phyloP scores from a whole-genome alignment of 1,140 invertebrate species.

The Lordiphosa clarofinis region DNA sequence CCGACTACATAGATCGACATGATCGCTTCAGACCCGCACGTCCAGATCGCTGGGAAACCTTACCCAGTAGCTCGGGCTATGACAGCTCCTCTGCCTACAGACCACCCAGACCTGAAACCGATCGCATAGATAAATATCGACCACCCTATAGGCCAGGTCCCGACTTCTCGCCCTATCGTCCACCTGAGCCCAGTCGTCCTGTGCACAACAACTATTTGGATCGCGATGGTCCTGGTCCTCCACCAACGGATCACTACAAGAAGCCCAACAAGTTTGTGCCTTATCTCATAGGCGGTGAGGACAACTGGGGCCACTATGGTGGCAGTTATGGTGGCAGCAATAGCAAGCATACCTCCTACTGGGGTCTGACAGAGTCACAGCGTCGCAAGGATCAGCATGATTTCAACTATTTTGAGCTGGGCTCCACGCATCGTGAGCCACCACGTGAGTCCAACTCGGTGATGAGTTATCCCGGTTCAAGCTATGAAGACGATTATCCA shows the following conservation, averaged over 20 bases:
- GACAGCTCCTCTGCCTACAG: slow-evolving; percentile 49
- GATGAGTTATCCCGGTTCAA: slow-evolving; percentile 66
- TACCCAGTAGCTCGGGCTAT: slow-evolving; percentile 72
- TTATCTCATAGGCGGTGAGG: slow-evolving; percentile 66
- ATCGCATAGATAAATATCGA: slow-evolving; percentile 64
- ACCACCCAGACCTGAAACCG: slow-evolving; percentile 51
- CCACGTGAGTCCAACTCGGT: slow-evolving; percentile 63
- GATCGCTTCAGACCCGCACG: slow-evolving; percentile 35
- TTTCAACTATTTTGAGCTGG: slow-evolving; percentile 78
- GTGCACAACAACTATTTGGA: slow-evolving; percentile 70
- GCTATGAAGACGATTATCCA: slow-evolving; percentile 57
- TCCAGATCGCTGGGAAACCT: slow-evolving; percentile 68
- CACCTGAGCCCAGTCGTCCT: slow-evolving; percentile 37
- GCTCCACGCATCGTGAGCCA: slow-evolving; percentile 33
- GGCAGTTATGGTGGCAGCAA: slow-evolving; percentile 76
- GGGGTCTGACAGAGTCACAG: slow-evolving; percentile 62
- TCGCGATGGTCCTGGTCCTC: slow-evolving; percentile 51
- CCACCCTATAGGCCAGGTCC: slow-evolving; percentile 65
- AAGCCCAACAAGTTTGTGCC: slow-evolving; percentile 72
- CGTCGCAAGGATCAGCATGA: slow-evolving; percentile 67
- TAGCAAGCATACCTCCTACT: slow-evolving; percentile 71
- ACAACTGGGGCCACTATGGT: slow-evolving; percentile 76
- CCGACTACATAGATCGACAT: slow-evolving; percentile 67
- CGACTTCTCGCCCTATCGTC: slow-evolving; percentile 66
- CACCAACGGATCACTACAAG: slow-evolving; percentile 34